Base-by-base conservation (phyloP, 2,797 vertebrate species). In the Pseudocheirus occidentalis region DNA sequence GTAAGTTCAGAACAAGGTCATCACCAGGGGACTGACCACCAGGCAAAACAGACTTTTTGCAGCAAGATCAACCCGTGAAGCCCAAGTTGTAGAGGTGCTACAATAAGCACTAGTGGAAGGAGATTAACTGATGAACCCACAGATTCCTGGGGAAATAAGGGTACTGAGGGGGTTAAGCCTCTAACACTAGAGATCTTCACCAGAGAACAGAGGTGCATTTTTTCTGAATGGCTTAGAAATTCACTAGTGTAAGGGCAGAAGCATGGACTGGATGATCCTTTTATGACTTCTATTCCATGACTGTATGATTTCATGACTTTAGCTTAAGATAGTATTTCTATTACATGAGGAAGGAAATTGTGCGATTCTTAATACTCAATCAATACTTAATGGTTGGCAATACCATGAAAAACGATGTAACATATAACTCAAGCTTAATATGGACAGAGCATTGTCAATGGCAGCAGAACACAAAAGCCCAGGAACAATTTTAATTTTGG, bases 381-480 rank as follows among this genome's bases (percentile, higher is more conserved):
- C 91, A 95, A 54, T 27, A 93, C 91, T 50, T 73, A 87, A 92
- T 14, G 9, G 52, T 46, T 0, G 3, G 52, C 13, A 21, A 52
- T 91, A 73, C n/a, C 66, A 87, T 50, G 40, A 87, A 81, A 81
- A 81, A 27, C 2, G 14, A n/a, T 73, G 9, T 73, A 87, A 87
- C 3, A 27, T 40, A 40, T n/a, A 62, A 62, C 29, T 66, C 3
- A 11, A 93, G 54, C n/a, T 93, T 90, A 11, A 24, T 3, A 7
- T 0, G 95, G 90, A 31, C 13, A 6, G 5, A 31, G 0, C 0
- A 21, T 53, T 56, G 3, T 54, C 54, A 46, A 12, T 0, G 53
- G 94, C 62, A 89, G 92, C 52, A 73, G 34, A 90, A 52, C 21
- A 73, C 16, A 59, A 34, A 73, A 50, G 52, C 18, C 28, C 89